Evolutionary conservation across 2,113 vertebrate genomes (phyloP).

Genomic region (Bambusicola thoracicus): DNA sequence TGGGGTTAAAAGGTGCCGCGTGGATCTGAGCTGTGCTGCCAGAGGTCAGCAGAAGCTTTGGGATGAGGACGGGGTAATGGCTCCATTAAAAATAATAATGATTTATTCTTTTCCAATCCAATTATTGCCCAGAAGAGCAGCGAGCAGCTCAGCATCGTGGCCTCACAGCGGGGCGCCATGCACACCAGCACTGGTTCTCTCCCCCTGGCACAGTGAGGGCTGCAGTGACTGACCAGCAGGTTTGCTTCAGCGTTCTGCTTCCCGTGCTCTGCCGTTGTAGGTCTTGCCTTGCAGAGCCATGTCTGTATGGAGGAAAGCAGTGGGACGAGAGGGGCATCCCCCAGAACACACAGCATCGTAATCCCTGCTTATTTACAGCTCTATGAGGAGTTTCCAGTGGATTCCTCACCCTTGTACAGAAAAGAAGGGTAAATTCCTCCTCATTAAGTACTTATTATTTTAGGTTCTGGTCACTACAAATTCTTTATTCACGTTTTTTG

Average conservation of each 20-base stretch:
- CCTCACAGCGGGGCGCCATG: not conserved
- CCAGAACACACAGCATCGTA: not conserved
- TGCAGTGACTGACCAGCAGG: not conserved
- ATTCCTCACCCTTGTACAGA: not conserved
- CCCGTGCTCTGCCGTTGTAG: not conserved
- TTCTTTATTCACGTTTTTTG: not conserved
- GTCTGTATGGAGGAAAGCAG: not conserved
- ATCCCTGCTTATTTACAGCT: not conserved
- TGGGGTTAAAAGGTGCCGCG: not conserved
- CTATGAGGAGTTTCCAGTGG: not conserved
- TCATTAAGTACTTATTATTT: not conserved
- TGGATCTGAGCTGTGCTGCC: not conserved
- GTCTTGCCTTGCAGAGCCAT: not conserved
- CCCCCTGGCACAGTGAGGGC: not conserved
- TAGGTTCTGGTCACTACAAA: not conserved
- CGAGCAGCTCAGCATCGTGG: not conserved
- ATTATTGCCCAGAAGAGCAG: not conserved
- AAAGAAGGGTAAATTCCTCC: not conserved
- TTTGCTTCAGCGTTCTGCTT: not conserved
- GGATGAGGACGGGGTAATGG: not conserved
- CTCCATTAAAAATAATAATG: not conserved
- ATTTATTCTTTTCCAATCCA: conserved; percentile 2
- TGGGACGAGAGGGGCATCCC: too few species aligned
- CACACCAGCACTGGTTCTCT: not conserved
- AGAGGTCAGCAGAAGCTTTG: conserved; percentile 25